Conservation (phyloP, 2,113 vertebrate species). For the Nannobrachium achirus region DNA sequence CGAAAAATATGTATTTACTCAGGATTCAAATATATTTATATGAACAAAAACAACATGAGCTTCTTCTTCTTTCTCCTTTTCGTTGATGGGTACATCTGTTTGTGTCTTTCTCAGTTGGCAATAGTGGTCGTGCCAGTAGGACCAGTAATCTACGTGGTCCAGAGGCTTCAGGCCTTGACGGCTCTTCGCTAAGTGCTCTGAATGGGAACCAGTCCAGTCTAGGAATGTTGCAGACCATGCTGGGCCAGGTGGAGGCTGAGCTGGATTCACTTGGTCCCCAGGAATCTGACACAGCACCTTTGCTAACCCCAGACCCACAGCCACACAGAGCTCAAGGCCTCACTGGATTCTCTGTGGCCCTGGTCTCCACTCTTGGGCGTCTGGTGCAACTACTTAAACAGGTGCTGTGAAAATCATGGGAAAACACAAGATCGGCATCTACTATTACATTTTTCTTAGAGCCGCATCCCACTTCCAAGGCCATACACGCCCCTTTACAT, state of each 20-base stretch:
- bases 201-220: constrained; percentile 77
- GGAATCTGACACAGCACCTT: constrained; percentile 54
- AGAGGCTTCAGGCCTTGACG: constrained; percentile 50
- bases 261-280: constrained; percentile 82
- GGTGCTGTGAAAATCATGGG: constrained; percentile 67
- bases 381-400: constrained; percentile 85
- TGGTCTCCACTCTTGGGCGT: constrained; percentile 86
- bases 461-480: too few species aligned
- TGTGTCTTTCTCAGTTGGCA: constrained; percentile 48
- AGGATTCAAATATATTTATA: neutral
- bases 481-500: too few species aligned
- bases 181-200: constrained; percentile 63
- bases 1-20: neutral
- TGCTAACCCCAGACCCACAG: constrained; percentile 34
- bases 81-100: neutral
- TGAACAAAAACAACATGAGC: neutral
- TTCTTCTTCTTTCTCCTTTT: neutral
- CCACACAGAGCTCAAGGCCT: constrained; percentile 74
- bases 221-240: constrained; percentile 84
- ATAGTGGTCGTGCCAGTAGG: constrained; percentile 17
- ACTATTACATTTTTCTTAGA: too few species aligned
- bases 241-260: constrained; percentile 85
- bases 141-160: constrained; percentile 43
- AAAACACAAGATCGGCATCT: neutral
- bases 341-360: constrained; percentile 87